Evolutionary conservation across 30 jellyfish, hydroid and myxozoan genomes (phyloP).

Genomic region (Hydractinia echinata): DNA sequence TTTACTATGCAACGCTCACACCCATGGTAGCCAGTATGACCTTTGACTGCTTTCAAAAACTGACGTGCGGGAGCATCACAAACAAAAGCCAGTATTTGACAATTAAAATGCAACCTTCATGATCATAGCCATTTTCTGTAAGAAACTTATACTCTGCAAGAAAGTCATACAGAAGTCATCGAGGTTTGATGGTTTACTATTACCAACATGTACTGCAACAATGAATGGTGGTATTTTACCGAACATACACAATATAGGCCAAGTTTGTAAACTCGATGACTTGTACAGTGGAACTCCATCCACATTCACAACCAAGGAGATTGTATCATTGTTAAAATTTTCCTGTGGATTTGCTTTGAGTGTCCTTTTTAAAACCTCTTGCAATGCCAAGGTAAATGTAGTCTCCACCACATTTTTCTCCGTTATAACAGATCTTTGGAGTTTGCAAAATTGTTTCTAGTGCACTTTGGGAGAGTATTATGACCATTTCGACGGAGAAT

Average conservation of each 20-base stretch:
- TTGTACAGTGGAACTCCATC: constrained; percentile 40
- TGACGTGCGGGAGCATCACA: too few relatives aligned
- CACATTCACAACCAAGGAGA: constrained; percentile 19
- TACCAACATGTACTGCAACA: constrained; percentile 43
- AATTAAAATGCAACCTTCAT: constrained; percentile 2
- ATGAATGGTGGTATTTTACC: neutral
- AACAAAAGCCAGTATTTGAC: too few relatives aligned
- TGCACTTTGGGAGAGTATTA: too few relatives aligned
- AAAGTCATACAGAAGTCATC: constrained; percentile 24
- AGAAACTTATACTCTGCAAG: constrained; percentile 8
- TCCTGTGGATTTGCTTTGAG: neutral
- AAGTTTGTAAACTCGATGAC: constrained; percentile 11
- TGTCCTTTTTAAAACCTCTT: constrained; percentile 1
- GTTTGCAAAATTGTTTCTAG: too few relatives aligned
- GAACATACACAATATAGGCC: constrained; percentile 35
- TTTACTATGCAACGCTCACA: too few relatives aligned
- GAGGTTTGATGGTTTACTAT: constrained; percentile 23
- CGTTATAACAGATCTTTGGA: too few relatives aligned
- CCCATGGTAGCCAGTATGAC: too few relatives aligned
- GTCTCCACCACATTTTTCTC: too few relatives aligned
- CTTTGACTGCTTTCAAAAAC: too few relatives aligned
- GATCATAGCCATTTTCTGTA: constrained; percentile 14
- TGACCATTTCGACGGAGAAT: too few relatives aligned
- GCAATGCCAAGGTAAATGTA: neutral
- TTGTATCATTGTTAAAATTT: constrained; percentile 4